phyloP scores from a whole-genome alignment of 2,888 invertebrate species.

The Muschampia plurimacula region DNA sequence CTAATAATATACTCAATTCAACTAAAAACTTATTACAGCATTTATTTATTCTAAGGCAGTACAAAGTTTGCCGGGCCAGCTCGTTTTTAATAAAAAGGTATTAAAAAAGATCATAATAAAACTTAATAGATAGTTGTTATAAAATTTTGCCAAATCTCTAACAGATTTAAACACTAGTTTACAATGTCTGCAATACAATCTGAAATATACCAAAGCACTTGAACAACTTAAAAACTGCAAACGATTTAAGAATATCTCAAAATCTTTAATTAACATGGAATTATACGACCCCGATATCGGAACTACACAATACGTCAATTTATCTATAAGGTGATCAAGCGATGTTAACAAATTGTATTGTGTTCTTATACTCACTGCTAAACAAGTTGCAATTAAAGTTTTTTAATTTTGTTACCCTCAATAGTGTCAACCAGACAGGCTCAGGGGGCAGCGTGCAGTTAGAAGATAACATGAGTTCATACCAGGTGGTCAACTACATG shows the following conservation, averaged over 20 bases:
- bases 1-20: too few species aligned
- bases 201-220: constrained; percentile 16
- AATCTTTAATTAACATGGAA: constrained; percentile 74
- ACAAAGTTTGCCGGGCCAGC: too few species aligned
- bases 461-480: background rate
- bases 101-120: too few species aligned
- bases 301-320: constrained; percentile 66
- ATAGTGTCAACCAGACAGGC: constrained; percentile 33
- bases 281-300: constrained; percentile 64
- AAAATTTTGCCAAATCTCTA: too few species aligned
- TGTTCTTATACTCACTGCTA: constrained; percentile 65
- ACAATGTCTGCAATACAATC: background rate
- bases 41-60: too few species aligned
- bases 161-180: too few species aligned
- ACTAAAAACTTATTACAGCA: too few species aligned
- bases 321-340: constrained; percentile 60
- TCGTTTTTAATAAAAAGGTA: too few species aligned
- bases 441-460: background rate
- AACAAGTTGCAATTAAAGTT: constrained; percentile 69
- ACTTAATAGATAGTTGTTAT: too few species aligned
- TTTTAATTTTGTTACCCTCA: constrained; percentile 54
- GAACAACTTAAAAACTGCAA: constrained; percentile 39
- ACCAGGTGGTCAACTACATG: background rate
- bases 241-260: constrained; percentile 54
- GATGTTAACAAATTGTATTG: constrained; percentile 64